Base-by-base conservation (phyloP, 2,797 vertebrate species). In the Mus minutoides region DNA sequence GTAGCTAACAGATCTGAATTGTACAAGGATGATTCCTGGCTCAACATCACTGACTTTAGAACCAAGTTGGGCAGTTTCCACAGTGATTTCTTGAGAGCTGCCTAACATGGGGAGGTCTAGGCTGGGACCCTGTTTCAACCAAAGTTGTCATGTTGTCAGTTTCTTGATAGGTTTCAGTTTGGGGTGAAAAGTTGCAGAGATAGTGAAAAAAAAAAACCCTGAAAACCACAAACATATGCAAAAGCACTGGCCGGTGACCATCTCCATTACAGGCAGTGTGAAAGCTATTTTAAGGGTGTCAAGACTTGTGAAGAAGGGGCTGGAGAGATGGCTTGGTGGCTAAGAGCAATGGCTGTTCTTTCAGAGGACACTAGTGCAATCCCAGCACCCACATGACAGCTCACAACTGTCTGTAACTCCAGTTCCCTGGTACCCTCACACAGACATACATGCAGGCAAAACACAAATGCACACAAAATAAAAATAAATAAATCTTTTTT, bases 151-250 rank as follows among this genome's bases (percentile, higher is more conserved):
- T 75, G 86, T 84, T 17, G 88, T 88, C 29, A 85, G 37, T 93
- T 80, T 94, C 64, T n/a, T 84, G 80, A 26, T 84, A 84, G 43
- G 67, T 84, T 89, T 94, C 75, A 76, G 34, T n/a, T n/a, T 6
- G 34, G 7, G 1, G 10, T 21, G 14, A 82, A 94, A 2, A 88
- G 22, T 37, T 89, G 13, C 40, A 92, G 46, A 75, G 49, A 69
- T 6, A 91, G 95, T 14, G 75, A 11, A 6, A 91, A 88, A 12
- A 22, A 71, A 12, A n/a, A 34, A 79, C 0, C 13, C 31, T 93
- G 52, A 54, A 94, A 90, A 76, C 16, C 21, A 94, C 83, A 58
- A 54, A 93, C 34, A 46, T 9, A 85, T 0, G 1, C 58, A 64
- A 90, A 92, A 94, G 69, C 56, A 64, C 0, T 24, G 75, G 79